phyloP scores from a whole-genome alignment of 2,113 vertebrate species.

The Sinocyclocheilus rhinocerous region DNA sequence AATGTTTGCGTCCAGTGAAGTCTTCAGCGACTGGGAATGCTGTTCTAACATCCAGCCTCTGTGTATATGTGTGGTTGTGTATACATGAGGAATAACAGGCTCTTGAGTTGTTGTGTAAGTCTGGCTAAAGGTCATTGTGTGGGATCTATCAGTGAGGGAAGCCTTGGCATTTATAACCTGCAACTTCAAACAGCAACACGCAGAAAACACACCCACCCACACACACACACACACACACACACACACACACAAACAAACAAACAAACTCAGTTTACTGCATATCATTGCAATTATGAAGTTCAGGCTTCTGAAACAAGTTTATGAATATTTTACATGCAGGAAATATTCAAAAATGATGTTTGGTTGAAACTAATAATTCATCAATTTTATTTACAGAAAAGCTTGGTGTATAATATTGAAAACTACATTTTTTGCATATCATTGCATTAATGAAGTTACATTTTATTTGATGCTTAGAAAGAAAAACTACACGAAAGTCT shows the following conservation, averaged over 20 bases:
- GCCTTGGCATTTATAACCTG: constrained; percentile 49
- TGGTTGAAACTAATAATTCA: neutral
- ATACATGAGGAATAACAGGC: constrained; percentile 31
- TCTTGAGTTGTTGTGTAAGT: constrained; percentile 20
- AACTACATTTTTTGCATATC: neutral
- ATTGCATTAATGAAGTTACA: neutral
- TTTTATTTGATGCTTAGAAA: no score
- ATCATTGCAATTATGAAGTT: no score
- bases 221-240: neutral
- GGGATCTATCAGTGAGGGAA: constrained; percentile 31
- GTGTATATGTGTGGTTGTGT: constrained; percentile 38
- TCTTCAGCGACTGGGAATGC: neutral
- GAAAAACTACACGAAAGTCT: neutral
- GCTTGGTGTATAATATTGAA: neutral
- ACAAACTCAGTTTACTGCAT: neutral
- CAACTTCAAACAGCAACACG: neutral
- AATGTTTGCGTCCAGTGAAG: no score
- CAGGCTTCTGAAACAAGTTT: no score
- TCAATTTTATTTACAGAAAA: neutral
- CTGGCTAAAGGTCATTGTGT: constrained; percentile 47
- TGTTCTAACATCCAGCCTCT: constrained; percentile 1
- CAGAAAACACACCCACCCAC: neutral
- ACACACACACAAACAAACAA: constrained; percentile 10
- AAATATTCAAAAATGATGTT: neutral
- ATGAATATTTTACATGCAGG: neutral